These are phyloP conservation scores for Xiphydria camelus DNA, from an alignment of 2,888 invertebrate species.

Conservation along the genomic window DNA sequence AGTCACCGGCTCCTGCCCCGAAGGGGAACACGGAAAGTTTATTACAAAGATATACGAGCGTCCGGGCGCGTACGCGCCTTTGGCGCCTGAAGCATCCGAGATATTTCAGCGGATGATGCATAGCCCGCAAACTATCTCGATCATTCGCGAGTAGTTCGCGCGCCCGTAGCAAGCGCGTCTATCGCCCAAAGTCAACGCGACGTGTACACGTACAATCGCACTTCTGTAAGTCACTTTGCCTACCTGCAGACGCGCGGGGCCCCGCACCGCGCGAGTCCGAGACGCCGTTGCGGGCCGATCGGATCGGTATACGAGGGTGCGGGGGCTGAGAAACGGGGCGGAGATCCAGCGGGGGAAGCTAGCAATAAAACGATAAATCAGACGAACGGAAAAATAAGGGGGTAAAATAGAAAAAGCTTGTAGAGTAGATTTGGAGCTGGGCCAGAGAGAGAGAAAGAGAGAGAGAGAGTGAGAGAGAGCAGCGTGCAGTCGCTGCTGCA, in stretches of 20 bases:
- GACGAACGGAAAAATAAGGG: conserved; percentile 43
- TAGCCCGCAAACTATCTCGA: conserved; percentile 36
- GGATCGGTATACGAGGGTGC: not conserved
- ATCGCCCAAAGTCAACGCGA: no score
- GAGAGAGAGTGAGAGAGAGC: conserved; percentile 30
- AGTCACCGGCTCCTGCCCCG: conserved; percentile 26
- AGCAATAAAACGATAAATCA: conserved; percentile 45
- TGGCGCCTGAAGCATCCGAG: conserved; percentile 41
- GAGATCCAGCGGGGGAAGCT: not conserved
- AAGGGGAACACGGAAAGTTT: conserved; percentile 38
- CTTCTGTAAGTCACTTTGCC: no score
- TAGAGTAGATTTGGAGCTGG: conserved; percentile 48
- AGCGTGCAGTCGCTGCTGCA: conserved; percentile 24
- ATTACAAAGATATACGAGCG: conserved; percentile 46
- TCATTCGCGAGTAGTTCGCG: not conserved
- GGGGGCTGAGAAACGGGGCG: not conserved
- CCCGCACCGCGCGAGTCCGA: no score
- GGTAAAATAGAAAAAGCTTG: conserved; percentile 49
- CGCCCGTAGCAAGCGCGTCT: no score
- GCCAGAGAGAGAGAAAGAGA: conserved; percentile 36
- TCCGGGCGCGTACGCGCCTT: conserved; percentile 20
- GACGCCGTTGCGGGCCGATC: no score
- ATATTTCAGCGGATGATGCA: conserved; percentile 47
- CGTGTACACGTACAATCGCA: no score
- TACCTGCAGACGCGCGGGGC: no score